Conservation (phyloP, 2,888 invertebrate species). For the Penaeus monodon region DNA sequence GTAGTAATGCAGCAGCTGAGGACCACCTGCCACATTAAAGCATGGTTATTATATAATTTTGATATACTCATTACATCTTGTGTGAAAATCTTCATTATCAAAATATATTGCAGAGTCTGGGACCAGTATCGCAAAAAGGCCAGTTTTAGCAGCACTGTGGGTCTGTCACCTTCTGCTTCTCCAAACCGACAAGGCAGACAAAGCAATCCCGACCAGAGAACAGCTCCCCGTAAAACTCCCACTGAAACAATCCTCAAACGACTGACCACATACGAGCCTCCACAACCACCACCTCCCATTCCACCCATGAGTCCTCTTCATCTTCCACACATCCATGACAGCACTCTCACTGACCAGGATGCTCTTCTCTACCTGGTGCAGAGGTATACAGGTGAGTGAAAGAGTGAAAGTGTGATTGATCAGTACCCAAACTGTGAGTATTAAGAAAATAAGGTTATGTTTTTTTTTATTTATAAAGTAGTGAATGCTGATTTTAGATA, state of each 20-base stretch:
- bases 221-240: background rate
- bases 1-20: no score
- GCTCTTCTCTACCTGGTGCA: constrained; percentile 42
- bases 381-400: constrained; percentile 45
- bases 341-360: constrained; percentile 38
- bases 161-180: constrained; percentile 33
- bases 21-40: no score
- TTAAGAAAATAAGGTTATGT: no score
- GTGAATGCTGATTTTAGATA: no score
- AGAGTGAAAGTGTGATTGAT: background rate
- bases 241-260: constrained; percentile 46
- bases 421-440: background rate
- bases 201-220: background rate
- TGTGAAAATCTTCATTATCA: background rate
- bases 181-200: constrained; percentile 17
- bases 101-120: constrained; percentile 26
- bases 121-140: constrained; percentile 32
- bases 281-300: constrained; percentile 54
- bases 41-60: no score
- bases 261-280: constrained; percentile 53
- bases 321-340: constrained; percentile 30
- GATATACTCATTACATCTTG: no score
- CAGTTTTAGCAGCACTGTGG: background rate
- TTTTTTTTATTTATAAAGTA: no score
- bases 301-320: constrained; percentile 46